Evolutionary conservation across 2,888 invertebrate species (phyloP), one percentile per base, ranked within the genome.

Genomic region (Bimastos eiseni): DNA sequence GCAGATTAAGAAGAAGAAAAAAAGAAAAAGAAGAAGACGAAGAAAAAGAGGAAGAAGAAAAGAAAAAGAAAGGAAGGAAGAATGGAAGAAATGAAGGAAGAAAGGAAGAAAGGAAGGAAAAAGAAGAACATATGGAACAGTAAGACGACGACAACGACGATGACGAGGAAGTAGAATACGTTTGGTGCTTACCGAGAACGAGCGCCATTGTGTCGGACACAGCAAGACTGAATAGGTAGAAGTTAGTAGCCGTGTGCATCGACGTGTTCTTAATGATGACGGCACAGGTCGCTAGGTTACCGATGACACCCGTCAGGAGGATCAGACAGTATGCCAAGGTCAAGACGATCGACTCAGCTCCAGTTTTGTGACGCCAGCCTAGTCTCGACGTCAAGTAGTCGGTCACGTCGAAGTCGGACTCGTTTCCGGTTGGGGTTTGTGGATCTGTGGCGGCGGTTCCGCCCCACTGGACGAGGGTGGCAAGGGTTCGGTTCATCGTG

Each of bases 171-270:
- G 21, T 17, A 89, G 21, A 41, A 41, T 6, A 41, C 15, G 41
- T 15, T 41, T 21, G 15, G 38, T 91, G 94, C 94, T 93, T 92
- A 95, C 98, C 98, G 92, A 97, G 96, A 0, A 97, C 95, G 30
- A 98, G 95, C 5, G 97, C 96, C 24, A 98, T 95, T 83, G 98
- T 96, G 95, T 98, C 98, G 3, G 97, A 97, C 92, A 98, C 95
- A 34, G 98, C 98, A 95, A 98, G 95, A 94, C 97, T 98, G 96
- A 98, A 97, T 89, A 98, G 96, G 94, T 98, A 98, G 94, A 97
- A 98, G 94, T 98, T 98, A 0, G 98, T 98, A 0, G 98, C 97
- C 0, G 98, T 97, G 93, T 97, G 98, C 97, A 98, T 97, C 17
- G 97, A 96, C 0, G 97, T 96, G 94, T 98, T 97, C 55, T 96